Evolutionary conservation across 2,113 vertebrate species (phyloP), one percentile per base, ranked within the genome.

Genomic region (Gadus macrocephalus): DNA sequence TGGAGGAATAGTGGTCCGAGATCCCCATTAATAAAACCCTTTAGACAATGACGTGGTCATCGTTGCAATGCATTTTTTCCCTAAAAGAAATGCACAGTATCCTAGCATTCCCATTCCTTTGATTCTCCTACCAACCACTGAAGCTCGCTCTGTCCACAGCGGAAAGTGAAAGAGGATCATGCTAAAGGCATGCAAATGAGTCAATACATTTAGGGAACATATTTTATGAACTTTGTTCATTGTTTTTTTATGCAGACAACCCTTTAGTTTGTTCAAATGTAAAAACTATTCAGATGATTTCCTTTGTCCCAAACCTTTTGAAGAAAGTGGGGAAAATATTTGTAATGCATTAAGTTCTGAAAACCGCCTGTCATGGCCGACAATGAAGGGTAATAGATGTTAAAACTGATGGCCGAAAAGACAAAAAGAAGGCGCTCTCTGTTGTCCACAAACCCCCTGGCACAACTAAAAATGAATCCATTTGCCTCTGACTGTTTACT

Each of bases 381-480:
- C 86, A 89, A 90, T 90, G 77, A 80, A 67, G 85, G 69, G 69
- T 70, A 92, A 91, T 90, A 90, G 84, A 90, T 89, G 88, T 87
- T 86, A 86, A 79, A 72, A 58, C 62, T 87, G 85, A 87, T 85
- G 84, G 82, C 81, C 67, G 86, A 84, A 81, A 83, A 78, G 38
- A 88, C 87, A 88, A 90, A 92, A 88, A 89, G 83, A 85, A 84
- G 81, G 78, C 19, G 73, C 81, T 75, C 85, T 83, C 81, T 79
- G 87, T 84, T 85, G 83, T 78, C 75, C 76, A 80, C 88, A 83
- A 86, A 90, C 86, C 81, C 86, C 79, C 77, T 80, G 81, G 81
- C 78, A 62, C 81, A 83, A 90, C 86, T 87, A 89, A 93, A 92
- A 91, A 91, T 91, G 81, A 91, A 91, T 92, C 86, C 79, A 91